Evolutionary conservation across 2,113 vertebrate species (phyloP), one percentile per base, ranked within the genome.

Genomic region (Platysternon megacephalum): DNA sequence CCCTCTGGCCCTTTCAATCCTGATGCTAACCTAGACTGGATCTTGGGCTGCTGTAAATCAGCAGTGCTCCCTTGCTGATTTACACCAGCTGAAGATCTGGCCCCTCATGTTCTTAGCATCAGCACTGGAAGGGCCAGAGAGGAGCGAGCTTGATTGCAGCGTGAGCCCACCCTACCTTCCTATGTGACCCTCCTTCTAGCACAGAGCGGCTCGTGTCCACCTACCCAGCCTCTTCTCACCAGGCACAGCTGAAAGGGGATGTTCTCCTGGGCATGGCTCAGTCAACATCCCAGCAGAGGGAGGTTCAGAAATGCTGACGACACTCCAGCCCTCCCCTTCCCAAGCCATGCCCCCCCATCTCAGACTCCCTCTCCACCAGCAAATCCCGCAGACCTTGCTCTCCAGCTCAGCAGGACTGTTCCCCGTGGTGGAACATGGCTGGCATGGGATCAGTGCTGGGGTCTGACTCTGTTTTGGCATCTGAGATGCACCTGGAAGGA

Each of bases 21-120:
- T 96, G 90, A 1, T 1, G 95, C 85, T 87, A 96, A 97, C 94
- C 80, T 28, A 91, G 93, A 95, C 88, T 55, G 96, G 93, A 96
- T 95, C 93, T 89, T 89, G 85, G 58, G 93, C 89, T 94, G 90
- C 95, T 87, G 91, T 97, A 97, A 97, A 97, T 97, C 96, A 97
- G 95, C 97, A 92, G 95, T 28, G 0, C 68, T 97, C 94, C 94
- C 88, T 94, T 24, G 0, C 97, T 97, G 94, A 97, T 95, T 97
- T 92, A 97, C 93, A 94, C 96, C 94, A 95, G 88, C 87, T 83
- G 42, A 81, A 91, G 97, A 96, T 94, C 94, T 5, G 51, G 85
- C 93, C 95, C 96, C 95, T 90, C 95, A 94, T 94, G 95, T 95
- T 97, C 95, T 96, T 93, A 97, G 95, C 81, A 95, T 87, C 79